phyloP scores from a whole-genome alignment of 2,888 invertebrate genomes.

The Pecten maximus region DNA sequence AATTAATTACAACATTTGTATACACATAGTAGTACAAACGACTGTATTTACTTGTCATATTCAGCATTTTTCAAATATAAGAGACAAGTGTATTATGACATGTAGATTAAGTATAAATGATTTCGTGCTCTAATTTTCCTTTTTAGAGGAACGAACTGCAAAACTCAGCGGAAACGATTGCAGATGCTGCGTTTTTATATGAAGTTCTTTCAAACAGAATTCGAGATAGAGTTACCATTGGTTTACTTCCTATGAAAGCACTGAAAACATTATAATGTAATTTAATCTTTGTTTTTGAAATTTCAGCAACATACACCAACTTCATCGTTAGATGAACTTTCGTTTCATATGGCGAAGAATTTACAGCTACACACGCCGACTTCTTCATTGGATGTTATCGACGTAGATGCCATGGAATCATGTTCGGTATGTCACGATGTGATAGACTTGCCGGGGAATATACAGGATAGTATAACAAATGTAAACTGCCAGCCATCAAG shows the following conservation, averaged over 20 bases:
- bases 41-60: too few relatives aligned
- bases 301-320: constrained; percentile 18
- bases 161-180: not conserved
- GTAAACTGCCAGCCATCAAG: not conserved
- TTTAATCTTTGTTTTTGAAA: not conserved
- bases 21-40: too few relatives aligned
- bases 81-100: too few relatives aligned
- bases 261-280: too few relatives aligned
- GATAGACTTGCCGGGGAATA: not conserved
- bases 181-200: not conserved
- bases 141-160: not conserved
- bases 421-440: not conserved
- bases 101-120: too few relatives aligned
- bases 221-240: too few relatives aligned
- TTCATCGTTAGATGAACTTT: not conserved
- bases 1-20: too few relatives aligned
- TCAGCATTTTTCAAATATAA: too few relatives aligned
- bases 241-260: too few relatives aligned
- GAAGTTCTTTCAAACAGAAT: not conserved
- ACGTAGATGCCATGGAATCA: not conserved
- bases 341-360: not conserved
- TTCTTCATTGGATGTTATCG: not conserved
- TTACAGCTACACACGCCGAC: not conserved
- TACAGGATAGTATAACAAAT: not conserved
- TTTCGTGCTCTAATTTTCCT: not conserved